Evolutionary conservation across 2,797 vertebrate genomes (phyloP).

Genomic region (Eidolon dupreanum): DNA sequence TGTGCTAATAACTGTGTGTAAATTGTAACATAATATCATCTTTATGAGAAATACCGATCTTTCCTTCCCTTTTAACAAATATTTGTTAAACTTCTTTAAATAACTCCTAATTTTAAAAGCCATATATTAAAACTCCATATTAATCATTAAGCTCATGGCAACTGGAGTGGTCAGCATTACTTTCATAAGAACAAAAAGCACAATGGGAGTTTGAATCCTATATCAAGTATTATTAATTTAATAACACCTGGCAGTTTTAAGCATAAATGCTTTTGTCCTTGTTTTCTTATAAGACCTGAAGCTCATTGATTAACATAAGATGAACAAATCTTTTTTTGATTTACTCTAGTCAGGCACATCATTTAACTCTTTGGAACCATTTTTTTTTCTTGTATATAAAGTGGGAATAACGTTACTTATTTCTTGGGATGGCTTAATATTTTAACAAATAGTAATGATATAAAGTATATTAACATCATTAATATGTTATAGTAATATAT

Average conservation of each 20-base stretch:
- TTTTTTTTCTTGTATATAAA: not conserved
- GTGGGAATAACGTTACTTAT: not conserved
- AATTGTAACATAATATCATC: constrained; percentile 52
- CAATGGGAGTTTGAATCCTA: not conserved
- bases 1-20: not conserved
- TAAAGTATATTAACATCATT: not conserved
- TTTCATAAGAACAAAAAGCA: not conserved
- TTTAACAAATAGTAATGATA: not conserved
- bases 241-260: not conserved
- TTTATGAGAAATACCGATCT: not conserved
- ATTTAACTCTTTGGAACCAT: constrained; percentile 7
- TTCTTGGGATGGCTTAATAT: not conserved
- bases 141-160: constrained; percentile 23
- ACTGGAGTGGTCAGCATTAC: not conserved
- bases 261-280: not conserved
- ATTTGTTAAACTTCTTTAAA: constrained; percentile 57
- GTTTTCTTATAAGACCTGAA: constrained; percentile 4
- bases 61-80: constrained; percentile 56
- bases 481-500: not conserved
- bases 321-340: not conserved
- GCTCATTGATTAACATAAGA: not conserved
- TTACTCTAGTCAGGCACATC: not conserved
- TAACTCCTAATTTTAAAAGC: constrained; percentile 44
- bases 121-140: not conserved
- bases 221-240: not conserved